Evolutionary conservation across 1,140 invertebrate genomes (phyloP).

Genomic region (Aphelenchoides fujianensis): DNA sequence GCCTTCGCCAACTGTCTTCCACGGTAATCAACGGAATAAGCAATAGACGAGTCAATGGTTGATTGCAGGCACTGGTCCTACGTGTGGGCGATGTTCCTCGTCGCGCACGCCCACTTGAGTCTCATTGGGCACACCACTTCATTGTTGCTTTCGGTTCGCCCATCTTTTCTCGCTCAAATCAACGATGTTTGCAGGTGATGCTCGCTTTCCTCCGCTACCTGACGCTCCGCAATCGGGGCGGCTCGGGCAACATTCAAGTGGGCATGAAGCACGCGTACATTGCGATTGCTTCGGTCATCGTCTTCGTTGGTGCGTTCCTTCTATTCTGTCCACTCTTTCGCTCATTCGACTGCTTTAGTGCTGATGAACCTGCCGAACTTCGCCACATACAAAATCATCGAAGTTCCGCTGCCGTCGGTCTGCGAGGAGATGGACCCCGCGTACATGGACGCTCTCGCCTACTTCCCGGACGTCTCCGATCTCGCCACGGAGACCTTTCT

Average conservation of each 20-base stretch:
- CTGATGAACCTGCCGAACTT: constrained; percentile 55
- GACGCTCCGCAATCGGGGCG: constrained; percentile 52
- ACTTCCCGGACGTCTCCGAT: constrained; percentile 59
- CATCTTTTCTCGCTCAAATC: background rate
- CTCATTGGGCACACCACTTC: constrained; percentile 57
- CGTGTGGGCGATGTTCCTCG: constrained; percentile 58
- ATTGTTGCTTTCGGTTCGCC: constrained; percentile 54
- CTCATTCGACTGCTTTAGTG: background rate
- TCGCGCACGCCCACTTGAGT: constrained; percentile 59
- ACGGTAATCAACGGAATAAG: too few species aligned
- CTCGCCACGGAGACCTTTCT: constrained; percentile 40
- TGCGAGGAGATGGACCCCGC: constrained; percentile 36
- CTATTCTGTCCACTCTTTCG: too few species aligned
- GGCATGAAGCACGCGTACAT: constrained; percentile 51
- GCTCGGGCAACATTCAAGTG: constrained; percentile 51
- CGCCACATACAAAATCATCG: constrained; percentile 61
- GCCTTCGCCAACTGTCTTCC: constrained; percentile 57
- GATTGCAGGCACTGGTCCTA: constrained; percentile 27
- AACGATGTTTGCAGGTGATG: constrained; percentile 27
- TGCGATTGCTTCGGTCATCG: constrained; percentile 53
- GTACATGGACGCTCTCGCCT: constrained; percentile 36
- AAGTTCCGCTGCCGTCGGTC: constrained; percentile 40
- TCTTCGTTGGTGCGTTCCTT: constrained; percentile 47
- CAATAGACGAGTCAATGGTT: too few species aligned
- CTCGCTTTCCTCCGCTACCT: constrained; percentile 58